Base-by-base conservation (phyloP, 2,888 invertebrate species). In the Perizoma flavofasciatum region DNA sequence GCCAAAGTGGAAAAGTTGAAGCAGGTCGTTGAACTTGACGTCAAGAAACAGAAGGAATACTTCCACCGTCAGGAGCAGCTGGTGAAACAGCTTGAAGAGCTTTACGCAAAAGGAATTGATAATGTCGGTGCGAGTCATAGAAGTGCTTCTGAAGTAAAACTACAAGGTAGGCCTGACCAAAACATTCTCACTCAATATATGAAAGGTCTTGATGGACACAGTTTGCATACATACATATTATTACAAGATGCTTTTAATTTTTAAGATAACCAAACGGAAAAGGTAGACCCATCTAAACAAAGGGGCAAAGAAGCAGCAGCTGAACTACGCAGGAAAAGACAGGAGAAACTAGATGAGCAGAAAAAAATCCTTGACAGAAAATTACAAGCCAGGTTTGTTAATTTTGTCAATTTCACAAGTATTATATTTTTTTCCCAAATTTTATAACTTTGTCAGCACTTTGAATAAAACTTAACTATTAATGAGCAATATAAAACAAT, bases 351-450 rank as follows among this genome's bases (percentile, higher is more conserved):
- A 64, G 85, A 92, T 75, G 77, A 83, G 69, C 85, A 86, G 63
- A 89, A 89, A 63, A 86, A 85, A 71, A 52, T 81, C 46, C 67
- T 92, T 39, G 88, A 91, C 49, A 81, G 91, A 69, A 91, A 88
- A 78, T 68, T 89, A 55, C 84, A 83, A 62, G 92, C 92, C 35
- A 85, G 92, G 91, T 89, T 64, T 61, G 45, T n/a, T 46, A 47
- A 40, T 35, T 22, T 49, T 11, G 11, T 8, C 32, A 52, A n/a
- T 49, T 5, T 37, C 48, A 8, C 8, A 9, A 37, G 7, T 7
- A 37, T 37, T n/a, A n/a, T n/a, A n/a, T 22, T 22, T 22, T 22
- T 22, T 22, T 22, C 22, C 22, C 1, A 22, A 22, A 22, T 22
- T 22, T 22, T 2, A 22, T 22, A 22, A 22, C 22, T 22, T 3